Base-by-base conservation (phyloP, 2,113 vertebrate genomes). In the Hirundichthys speculiger region DNA sequence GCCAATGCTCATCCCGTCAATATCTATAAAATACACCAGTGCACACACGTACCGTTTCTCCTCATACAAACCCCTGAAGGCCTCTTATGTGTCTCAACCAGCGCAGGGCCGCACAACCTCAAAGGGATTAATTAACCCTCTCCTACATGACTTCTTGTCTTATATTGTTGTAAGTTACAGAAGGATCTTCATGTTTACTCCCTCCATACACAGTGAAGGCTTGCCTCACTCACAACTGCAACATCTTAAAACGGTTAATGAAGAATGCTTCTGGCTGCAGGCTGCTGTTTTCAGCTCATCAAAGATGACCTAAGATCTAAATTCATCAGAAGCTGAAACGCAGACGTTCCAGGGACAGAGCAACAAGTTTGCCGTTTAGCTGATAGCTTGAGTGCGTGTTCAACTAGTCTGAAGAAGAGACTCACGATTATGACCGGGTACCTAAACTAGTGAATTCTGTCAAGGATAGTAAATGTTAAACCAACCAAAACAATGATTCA, bases 41-140 rank as follows among this genome's bases (percentile, higher is more conserved):
- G 30, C 11, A 10, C 30, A 34, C 14, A 49, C 38, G 15, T 9
- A 51, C 24, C 25, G 15, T 18, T 4, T 68, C 62, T 64, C 49
- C 54, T 14, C 21, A 60, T 57, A 43, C 22, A 56, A 51, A 50
- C 61, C 46, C 69, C 75, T 8, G 16, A 21, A 69, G 79, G 64
- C 16, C 40, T 43, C 19, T 56, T 18, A 59, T 38, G 49, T 64
- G 22, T 42, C 49, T 57, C 22, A 11, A 47, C 46, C 56, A 62
- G 65, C 12, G 25, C 47, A 47, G 27, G 10, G 40, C 39, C 24
- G 64, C 65, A 34, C 66, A 55, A 68, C 59, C 85, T 82, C 76
- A 7, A 73, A 78, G 48, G 82, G 80, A 82, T 85, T 76, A 87
- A 83, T 81, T 82, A 88, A 77, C 49, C 11, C 20, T 48, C 61